Base-by-base conservation (phyloP, 2,888 invertebrate genomes). In the Ganaspis brasiliensis region DNA sequence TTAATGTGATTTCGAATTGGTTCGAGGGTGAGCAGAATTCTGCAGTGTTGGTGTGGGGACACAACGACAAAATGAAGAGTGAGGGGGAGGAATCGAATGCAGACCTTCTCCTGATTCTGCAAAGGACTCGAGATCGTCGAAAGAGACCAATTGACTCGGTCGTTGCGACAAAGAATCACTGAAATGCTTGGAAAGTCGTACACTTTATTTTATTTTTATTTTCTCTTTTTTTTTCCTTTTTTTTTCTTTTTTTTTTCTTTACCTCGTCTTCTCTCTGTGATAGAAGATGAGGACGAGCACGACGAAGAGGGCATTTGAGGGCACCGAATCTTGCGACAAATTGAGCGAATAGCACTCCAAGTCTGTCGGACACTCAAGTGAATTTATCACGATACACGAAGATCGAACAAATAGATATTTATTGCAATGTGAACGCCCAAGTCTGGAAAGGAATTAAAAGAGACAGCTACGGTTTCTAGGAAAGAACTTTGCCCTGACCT, bases 1-100 rank as follows among this genome's bases (percentile, higher is more conserved):
- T 87, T 89, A 89, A 89, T 88, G 86, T 86, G 87, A 90, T 90
- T 89, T 87, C 84, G 85, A 86, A 87, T 86, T 86, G 86, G 84
- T 84, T 83, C 63, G 80, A 73, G 73, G 75, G 59, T 52, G 37
- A 40, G n/a, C 49, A 63, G 37, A 79, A 80, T 80, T 81, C 81
- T 78, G 75, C 81, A 75, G 77, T 35, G 31, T 56, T 37, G 49
- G 71, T 40, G 74, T 52, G 67, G 77, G 72, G 49, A 40, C 21
- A 19, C 63, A 6, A 21, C 21, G 40, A 63, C 6, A 40, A 37
- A 79, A 75, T 73, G 74, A 74, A 52, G 70, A 21, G 75, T 71
- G 57, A 67, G 74, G 73, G 80, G 63, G 80, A 52, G 45, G 56
- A 71, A 79, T 81, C 77, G 81, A 73, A 80, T 75, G 79, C 55